A percentile compares a stretch with the other conserved stretches of the same genome.
Conservation (phyloP, 2,797 vertebrate genomes). For the Sebastes baramenuke region DNA sequence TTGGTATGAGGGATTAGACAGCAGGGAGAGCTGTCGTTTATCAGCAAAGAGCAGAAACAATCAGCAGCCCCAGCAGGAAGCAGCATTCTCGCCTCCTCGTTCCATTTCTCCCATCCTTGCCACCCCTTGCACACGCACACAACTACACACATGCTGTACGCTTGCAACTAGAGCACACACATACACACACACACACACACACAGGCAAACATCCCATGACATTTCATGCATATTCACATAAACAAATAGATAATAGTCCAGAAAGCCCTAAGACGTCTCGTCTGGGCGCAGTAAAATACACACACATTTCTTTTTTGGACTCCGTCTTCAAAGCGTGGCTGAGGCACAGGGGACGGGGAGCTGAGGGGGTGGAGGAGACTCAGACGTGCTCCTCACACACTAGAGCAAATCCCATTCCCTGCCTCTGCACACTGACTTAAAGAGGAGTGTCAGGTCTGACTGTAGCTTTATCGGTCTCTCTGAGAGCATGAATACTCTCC, state of each 20-base stretch:
- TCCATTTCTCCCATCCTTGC: slow-evolving; percentile 45
- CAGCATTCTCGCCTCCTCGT: slow-evolving; percentile 39
- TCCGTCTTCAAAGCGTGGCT: slow-evolving; percentile 62
- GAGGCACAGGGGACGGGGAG: slow-evolving; percentile 57
- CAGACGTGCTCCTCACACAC: slow-evolving; percentile 58
- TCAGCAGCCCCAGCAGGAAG: slow-evolving; percentile 69
- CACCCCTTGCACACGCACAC: neutral
- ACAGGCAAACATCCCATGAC: slow-evolving; percentile 29
- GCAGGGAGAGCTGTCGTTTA: slow-evolving; percentile 68
- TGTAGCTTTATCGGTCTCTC: slow-evolving; percentile 58
- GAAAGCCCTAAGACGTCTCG: slow-evolving; percentile 48
- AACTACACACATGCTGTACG: neutral
- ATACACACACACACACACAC: neutral
- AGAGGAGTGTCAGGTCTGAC: slow-evolving; percentile 58
- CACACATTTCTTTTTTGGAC: slow-evolving; percentile 28
- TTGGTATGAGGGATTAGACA: slow-evolving; percentile 67
- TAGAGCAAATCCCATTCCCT: slow-evolving; percentile 59
- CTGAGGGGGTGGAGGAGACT: slow-evolving; percentile 26
- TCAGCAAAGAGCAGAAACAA: slow-evolving; percentile 77
- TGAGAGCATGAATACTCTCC: slow-evolving; percentile 42
- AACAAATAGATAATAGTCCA: slow-evolving; percentile 50
- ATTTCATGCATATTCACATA: slow-evolving; percentile 58
- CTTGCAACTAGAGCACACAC: neutral
- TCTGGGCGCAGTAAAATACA: slow-evolving; percentile 22
- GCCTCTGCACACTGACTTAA: slow-evolving; percentile 42